phyloP scores from a whole-genome alignment of 2,888 invertebrate genomes.

The Diarsia dahlii region DNA sequence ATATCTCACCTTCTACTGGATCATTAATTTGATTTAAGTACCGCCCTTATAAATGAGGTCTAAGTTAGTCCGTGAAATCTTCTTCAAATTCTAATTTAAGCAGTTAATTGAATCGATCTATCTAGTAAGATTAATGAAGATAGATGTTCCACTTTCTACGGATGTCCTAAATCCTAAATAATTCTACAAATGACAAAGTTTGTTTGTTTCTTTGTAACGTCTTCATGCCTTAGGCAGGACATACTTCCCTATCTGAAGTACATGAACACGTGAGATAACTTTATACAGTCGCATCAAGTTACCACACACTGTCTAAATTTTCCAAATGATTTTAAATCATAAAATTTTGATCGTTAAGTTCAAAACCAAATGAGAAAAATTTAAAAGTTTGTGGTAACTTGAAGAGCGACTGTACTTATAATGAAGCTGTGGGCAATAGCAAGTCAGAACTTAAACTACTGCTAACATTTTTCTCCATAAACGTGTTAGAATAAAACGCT shows the following conservation, averaged over 20 bases:
- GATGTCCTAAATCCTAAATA: conserved; percentile 1
- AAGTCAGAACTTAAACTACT: not conserved
- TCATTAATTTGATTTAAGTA: conserved; percentile 36
- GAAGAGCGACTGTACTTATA: not conserved
- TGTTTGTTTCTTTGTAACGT: not conserved
- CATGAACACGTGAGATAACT: not conserved
- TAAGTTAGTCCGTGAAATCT: conserved; percentile 8
- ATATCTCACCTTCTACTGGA: conserved; percentile 9
- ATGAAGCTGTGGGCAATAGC: not conserved
- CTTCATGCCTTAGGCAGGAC: not conserved
- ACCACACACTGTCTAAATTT: too few species aligned
- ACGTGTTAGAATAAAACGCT: conserved; percentile 33
- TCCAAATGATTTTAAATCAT: too few species aligned
- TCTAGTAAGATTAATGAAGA: conserved; percentile 12
- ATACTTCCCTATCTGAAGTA: not conserved
- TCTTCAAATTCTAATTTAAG: conserved; percentile 13
- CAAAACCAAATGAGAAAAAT: too few species aligned
- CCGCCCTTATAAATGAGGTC: not conserved
- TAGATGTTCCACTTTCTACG: not conserved
- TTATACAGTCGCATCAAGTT: not conserved
- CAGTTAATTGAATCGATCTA: conserved; percentile 8
- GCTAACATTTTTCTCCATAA: not conserved
- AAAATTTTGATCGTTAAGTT: too few species aligned
- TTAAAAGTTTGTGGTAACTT: too few species aligned
- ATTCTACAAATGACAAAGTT: not conserved